Base-by-base conservation (phyloP, 1,140 invertebrate species). In the Camponotus vicinus region DNA sequence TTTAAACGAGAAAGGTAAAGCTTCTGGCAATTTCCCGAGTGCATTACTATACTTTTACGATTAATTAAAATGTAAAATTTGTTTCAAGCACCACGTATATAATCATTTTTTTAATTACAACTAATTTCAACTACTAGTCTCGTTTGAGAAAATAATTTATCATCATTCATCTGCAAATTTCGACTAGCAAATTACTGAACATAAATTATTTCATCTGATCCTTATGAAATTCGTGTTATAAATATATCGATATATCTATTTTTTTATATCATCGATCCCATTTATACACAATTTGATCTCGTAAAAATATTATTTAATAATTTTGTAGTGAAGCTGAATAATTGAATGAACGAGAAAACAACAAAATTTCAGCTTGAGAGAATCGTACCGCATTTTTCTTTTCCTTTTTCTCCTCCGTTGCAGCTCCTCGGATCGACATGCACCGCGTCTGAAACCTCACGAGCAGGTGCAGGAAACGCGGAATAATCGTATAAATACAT, bases 61-160 rank as follows among this genome's bases (percentile, higher is more conserved):
- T 27, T 49, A 15, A 42, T 8, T 2, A 5, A 80, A 70, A 69
- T 79, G 5, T 69, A 18, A 67, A 8, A 40, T 49, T 49, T 8
- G 8, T 34, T 66, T 63, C 4, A 77, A 77, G 3, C 15, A 2
- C 37, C 15, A 49, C 18, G 9, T 37, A 11, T 18, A 13, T 40
- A 70, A 70, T n/a, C 3, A 40, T 15, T 69, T 80, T 69, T 15
- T 0, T 18, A 45, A 18, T 52, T 37, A 13, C 2, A 13, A 15
- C 1, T 37, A 52, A 34, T 61, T 13, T 21, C 9, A 18, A 7
- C 37, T 21, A 70, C 69, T 76, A 82, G 27, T 64, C 63, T 61
- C 37, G 59, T 7, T 11, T 7, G 32, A 66, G 4, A 86, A 89
- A 82, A 86, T 67, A 89, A 86, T 89, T 70, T 49, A 77, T 82